A percentile compares a stretch with the other conserved stretches of the same genome.
These are phyloP conservation scores for Campopleginae sp. DNA, from an alignment of 2,888 invertebrate genomes.

Conservation along the genomic window DNA sequence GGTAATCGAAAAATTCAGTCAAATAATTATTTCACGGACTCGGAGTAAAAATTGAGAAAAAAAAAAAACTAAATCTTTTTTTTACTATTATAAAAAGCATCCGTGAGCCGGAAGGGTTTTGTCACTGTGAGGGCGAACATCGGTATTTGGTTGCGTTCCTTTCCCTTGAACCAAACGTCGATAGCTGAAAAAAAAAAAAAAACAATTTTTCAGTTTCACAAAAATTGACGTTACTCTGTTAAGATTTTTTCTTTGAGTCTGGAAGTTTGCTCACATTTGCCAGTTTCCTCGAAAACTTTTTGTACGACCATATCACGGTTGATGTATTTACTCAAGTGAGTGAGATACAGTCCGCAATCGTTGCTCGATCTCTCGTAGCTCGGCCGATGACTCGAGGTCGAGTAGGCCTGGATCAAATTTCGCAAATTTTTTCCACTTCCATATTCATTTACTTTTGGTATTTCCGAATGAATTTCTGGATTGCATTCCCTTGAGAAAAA, in stretches of 20 bases:
- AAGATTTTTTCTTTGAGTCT: background rate
- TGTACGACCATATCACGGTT: conserved; percentile 76
- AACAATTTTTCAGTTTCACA: background rate
- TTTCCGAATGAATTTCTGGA: conserved; percentile 78
- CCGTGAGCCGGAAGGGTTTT: conserved; percentile 78
- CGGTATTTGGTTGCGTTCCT: conserved; percentile 79
- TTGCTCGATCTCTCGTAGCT: conserved; percentile 78
- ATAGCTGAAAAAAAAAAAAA: conserved; percentile 74
- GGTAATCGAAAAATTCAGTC: background rate
- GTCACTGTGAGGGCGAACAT: conserved; percentile 78
- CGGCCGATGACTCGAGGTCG: conserved; percentile 80
- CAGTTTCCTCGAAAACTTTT: conserved; percentile 79
- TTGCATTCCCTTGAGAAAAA: conserved; percentile 76
- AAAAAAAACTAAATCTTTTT: too few relatives aligned
- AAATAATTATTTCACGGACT: background rate
- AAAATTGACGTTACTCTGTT: background rate
- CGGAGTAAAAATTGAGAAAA: conserved; percentile 13
- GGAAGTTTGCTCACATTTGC: conserved; percentile 74
- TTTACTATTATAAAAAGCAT: conserved; percentile 68
- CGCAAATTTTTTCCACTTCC: conserved; percentile 76
- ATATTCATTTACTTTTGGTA: conserved; percentile 76
- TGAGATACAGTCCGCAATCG: conserved; percentile 79
- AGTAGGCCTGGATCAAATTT: conserved; percentile 80
- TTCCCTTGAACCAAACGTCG: conserved; percentile 76
- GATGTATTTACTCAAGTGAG: conserved; percentile 79